phyloP scores from a whole-genome alignment of 2,113 vertebrate species.

The Protomyctophum bolini region DNA sequence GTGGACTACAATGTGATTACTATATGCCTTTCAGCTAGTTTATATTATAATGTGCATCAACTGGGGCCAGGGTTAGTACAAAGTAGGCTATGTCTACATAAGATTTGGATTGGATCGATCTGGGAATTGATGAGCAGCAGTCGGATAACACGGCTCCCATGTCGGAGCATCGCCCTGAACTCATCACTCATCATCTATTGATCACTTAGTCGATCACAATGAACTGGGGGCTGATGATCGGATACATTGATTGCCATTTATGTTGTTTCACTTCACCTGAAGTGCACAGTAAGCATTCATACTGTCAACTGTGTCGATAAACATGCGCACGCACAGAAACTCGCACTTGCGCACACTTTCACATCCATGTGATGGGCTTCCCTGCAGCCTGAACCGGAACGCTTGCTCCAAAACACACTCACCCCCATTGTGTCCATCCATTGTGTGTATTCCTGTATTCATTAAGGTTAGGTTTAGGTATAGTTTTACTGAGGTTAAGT shows the following conservation, averaged over 20 bases:
- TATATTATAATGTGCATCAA: no score
- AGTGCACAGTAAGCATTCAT: background rate
- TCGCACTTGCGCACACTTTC: background rate
- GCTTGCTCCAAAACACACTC: background rate
- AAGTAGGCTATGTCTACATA: background rate
- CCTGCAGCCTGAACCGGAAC: no score
- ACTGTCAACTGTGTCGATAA: background rate
- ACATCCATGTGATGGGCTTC: background rate
- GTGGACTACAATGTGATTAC: background rate
- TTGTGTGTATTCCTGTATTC: no score
- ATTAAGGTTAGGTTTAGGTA: no score
- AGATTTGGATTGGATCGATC: conserved; percentile 30
- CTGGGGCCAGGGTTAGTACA: no score
- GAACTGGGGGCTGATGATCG: conserved; percentile 44
- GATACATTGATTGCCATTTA: conserved; percentile 41
- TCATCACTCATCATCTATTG: conserved; percentile 45
- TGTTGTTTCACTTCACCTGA: conserved; percentile 21
- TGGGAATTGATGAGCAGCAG: conserved; percentile 22
- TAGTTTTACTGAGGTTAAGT: no score
- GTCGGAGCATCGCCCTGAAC: background rate
- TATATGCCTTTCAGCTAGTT: background rate
- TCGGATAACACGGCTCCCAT: background rate
- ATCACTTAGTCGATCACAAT: conserved; percentile 38
- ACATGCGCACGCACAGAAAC: background rate
- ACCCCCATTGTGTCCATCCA: no score